Evolutionary conservation across 1,140 invertebrate species (phyloP).

Genomic region (Elymnias hypermnestra): DNA sequence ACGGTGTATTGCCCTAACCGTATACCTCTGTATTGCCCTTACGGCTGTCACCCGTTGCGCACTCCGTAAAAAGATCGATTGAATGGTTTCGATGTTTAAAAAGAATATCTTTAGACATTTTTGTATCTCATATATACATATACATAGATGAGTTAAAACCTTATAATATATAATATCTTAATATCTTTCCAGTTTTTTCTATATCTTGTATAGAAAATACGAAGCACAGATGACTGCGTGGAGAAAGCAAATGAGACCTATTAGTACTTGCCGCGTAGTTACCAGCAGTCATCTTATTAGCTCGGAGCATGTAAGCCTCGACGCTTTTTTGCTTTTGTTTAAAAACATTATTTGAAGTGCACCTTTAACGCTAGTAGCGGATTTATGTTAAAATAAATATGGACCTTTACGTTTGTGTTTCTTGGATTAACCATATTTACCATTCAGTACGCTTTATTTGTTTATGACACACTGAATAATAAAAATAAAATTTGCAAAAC

Average conservation of each 20-base stretch:
- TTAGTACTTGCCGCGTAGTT: conserved; percentile 47
- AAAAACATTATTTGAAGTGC: conserved; percentile 5
- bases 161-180: too few relatives aligned
- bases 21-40: too few relatives aligned
- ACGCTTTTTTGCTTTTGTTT: conserved; percentile 8
- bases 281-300: conserved; percentile 26
- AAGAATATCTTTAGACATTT: too few relatives aligned
- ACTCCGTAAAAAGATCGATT: too few relatives aligned
- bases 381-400: background rate
- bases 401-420: background rate
- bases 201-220: conserved; percentile 5
- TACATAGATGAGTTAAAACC: too few relatives aligned
- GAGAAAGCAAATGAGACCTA: conserved; percentile 53
- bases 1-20: too few relatives aligned
- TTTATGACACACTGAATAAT: too few relatives aligned
- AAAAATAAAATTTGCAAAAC: too few relatives aligned
- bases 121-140: too few relatives aligned
- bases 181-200: background rate
- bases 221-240: conserved; percentile 24
- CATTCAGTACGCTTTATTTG: background rate
- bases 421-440: too few relatives aligned
- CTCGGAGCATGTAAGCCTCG: conserved; percentile 15
- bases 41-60: too few relatives aligned
- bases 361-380: background rate
- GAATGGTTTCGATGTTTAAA: background rate